These are phyloP conservation scores for Apodemus agrarius DNA, from an alignment of 2,797 vertebrate genomes.

Conservation along the genomic window DNA sequence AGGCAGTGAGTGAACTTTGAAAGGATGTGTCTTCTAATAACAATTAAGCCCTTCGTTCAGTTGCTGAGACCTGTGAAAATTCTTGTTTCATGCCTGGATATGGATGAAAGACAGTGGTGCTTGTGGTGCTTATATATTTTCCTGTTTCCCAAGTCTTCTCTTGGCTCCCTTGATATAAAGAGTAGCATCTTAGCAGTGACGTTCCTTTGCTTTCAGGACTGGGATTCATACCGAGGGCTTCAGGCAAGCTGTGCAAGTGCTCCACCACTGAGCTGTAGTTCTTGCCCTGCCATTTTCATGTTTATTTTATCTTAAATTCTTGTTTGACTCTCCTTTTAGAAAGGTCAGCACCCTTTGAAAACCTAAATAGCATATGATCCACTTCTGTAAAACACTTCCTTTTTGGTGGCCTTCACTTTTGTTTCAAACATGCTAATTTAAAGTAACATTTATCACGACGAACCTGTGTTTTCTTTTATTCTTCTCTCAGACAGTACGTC, in stretches of 20 bases:
- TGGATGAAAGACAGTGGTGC: background rate
- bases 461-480: background rate
- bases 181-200: background rate
- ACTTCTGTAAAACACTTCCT: background rate
- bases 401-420: conserved; percentile 1
- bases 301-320: background rate
- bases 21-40: background rate
- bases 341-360: background rate
- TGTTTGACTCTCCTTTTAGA: background rate
- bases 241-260: rapidly evolving
- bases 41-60: background rate
- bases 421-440: conserved; percentile 33
- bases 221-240: background rate
- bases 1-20: conserved; percentile 6
- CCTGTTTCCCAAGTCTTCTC: background rate
- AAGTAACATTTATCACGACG: background rate
- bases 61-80: background rate
- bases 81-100: conserved; percentile 20
- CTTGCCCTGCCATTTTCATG: background rate
- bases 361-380: background rate
- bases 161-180: background rate
- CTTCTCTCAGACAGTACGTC: background rate
- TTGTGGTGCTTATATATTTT: background rate
- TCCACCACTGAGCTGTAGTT: background rate
- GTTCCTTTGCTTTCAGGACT: background rate